These are phyloP conservation scores for Doris montereyensis DNA, from an alignment of 2,888 invertebrate species.

Conservation along the genomic window DNA sequence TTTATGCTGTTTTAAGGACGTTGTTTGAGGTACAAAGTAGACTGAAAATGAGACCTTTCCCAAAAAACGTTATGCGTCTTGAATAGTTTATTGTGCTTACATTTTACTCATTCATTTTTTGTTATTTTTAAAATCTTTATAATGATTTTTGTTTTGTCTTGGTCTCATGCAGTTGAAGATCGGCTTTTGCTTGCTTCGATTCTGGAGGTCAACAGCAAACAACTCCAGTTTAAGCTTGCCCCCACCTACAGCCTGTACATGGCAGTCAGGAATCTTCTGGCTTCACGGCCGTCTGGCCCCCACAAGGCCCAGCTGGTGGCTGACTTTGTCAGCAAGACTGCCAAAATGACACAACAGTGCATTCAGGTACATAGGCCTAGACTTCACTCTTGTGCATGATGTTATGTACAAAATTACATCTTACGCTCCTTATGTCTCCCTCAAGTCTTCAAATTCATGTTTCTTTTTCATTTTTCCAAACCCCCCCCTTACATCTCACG, in stretches of 20 bases:
- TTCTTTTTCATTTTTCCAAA: not conserved
- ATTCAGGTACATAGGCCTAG: slow-evolving; percentile 79
- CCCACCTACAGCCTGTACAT: slow-evolving; percentile 97
- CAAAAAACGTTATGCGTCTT: too few species aligned
- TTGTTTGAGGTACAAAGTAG: too few species aligned
- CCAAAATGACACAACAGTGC: slow-evolving; percentile 85
- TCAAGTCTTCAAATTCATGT: not conserved
- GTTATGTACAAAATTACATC: not conserved
- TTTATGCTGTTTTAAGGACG: too few species aligned
- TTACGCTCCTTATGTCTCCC: not conserved
- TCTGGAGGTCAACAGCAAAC: slow-evolving; percentile 80
- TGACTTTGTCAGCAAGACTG: slow-evolving; percentile 90
- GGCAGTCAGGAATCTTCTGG: slow-evolving; percentile 92
- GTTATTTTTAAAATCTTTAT: too few species aligned
- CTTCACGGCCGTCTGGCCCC: slow-evolving; percentile 93
- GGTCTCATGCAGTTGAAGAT: slow-evolving; percentile 87
- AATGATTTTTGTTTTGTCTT: too few species aligned
- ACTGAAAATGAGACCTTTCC: too few species aligned
- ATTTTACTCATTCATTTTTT: too few species aligned
- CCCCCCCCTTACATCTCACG: not conserved
- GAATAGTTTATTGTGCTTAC: too few species aligned
- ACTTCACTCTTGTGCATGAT: not conserved
- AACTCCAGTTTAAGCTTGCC: slow-evolving; percentile 89
- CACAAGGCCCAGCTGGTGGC: slow-evolving; percentile 93
- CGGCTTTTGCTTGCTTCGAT: slow-evolving; percentile 91